Evolutionary conservation across 2,113 vertebrate genomes (phyloP), one percentile per base, ranked within the genome.

Genomic region (Phycodurus eques): DNA sequence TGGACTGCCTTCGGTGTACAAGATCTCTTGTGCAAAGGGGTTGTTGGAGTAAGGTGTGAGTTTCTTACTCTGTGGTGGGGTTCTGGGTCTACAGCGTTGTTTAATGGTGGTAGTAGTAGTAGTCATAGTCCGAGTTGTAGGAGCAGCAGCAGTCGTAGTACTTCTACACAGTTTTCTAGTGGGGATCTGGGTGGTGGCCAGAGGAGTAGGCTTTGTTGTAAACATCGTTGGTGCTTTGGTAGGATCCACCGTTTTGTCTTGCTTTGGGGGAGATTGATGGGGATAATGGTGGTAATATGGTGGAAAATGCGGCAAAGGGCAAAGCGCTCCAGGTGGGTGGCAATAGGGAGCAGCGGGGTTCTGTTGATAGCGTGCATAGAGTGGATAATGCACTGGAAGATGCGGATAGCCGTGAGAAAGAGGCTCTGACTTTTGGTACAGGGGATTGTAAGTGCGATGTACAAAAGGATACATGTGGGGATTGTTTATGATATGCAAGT

Each of bases 401-500:
- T 68, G 5, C 8, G 20, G 19, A 42, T 54, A 42, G 33, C 11
- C 12, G 19, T 54, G 4, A 20, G 47, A 35, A 4, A 44, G 42
- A 1, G 19, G 14, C 15, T 47, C 20, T 1, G 44, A 46, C 14
- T 1, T 15, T 61, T 15, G 42, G 44, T 66, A 31, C 13, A 66
- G 2, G 22, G 64, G 64, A 47, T 66, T 47, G 44, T 31, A 66
- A 47, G 19, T 2, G 5, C 20, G 39, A 19, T 44, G 62, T n/a
- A 39, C 35, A 10, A 10, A 5, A 39, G 31, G 49, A 9, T 42
- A 31, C 11, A n/a, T 7, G 19, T 5, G 80, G 0, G 0, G 27
- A 10, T 54, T 12, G 33, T 33, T 31, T 1, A 74, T 53, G 67
- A 47, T 22, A 56, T 71, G 15, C 70, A 70, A 33, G 51, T 68